These are phyloP conservation scores for Clarias platycephalus DNA, from an alignment of 2,797 vertebrate genomes.

Conservation along the genomic window DNA sequence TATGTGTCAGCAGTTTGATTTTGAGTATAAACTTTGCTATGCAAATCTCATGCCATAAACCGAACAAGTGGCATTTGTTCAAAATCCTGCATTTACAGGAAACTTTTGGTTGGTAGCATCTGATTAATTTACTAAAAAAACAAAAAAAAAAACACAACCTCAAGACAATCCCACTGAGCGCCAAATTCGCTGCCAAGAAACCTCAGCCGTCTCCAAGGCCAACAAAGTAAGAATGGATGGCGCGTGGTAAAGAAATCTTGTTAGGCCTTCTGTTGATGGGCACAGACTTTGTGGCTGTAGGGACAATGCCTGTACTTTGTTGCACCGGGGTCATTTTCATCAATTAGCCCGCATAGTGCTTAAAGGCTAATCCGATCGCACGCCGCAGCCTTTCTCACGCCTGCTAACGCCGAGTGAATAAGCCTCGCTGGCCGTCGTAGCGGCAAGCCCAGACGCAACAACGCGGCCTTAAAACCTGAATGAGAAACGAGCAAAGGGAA, in stretches of 20 bases:
- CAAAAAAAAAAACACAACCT: not conserved
- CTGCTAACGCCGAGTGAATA: conserved; percentile 65
- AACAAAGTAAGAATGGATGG: conserved; percentile 72
- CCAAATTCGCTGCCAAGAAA: conserved; percentile 53
- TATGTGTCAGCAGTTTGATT: not conserved
- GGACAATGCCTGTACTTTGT: conserved; percentile 70
- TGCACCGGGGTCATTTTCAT: conserved; percentile 73
- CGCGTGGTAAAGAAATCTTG: conserved; percentile 72
- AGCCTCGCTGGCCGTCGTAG: conserved; percentile 60
- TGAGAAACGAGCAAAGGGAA: conserved; percentile 38
- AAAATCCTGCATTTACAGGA: conserved; percentile 51
- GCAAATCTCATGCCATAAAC: conserved; percentile 11
- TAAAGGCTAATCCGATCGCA: conserved; percentile 74
- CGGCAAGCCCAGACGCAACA: conserved; percentile 62
- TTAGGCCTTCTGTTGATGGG: conserved; percentile 69
- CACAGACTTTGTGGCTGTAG: conserved; percentile 65
- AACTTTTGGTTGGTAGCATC: conserved; percentile 50
- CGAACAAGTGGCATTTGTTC: conserved; percentile 54
- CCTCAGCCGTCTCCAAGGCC: conserved; percentile 60
- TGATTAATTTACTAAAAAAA: conserved; percentile 53
- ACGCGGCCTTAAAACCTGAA: conserved; percentile 49
- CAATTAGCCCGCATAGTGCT: conserved; percentile 71
- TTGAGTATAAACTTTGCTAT: not conserved
- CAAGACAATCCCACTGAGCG: conserved; percentile 7
- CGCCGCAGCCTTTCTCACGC: conserved; percentile 71